Conservation (phyloP, 2,888 invertebrate species). For the Scaptomyza caliginosa region DNA sequence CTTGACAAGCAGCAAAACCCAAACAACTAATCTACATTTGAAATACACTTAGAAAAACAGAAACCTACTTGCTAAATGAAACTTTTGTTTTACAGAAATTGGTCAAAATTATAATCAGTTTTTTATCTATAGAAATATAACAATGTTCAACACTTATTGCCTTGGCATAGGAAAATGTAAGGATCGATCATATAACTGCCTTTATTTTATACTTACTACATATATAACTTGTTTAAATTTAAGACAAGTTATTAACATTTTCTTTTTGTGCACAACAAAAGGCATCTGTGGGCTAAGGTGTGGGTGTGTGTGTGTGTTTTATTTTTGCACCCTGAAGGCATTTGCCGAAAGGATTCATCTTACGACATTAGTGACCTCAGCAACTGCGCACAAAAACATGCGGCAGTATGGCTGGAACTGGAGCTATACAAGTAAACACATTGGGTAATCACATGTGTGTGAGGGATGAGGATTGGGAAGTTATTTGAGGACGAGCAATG, state of each 20-base stretch:
- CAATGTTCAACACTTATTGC: no score
- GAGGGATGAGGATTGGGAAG: neutral
- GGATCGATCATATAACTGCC: no score
- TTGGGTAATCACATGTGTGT: constrained; percentile 26
- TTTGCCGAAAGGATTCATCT: constrained; percentile 81
- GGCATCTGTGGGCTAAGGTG: neutral
- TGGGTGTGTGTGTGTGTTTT: constrained; percentile 62
- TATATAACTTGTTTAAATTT: no score
- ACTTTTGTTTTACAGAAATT: no score
- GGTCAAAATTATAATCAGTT: no score
- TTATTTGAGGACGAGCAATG: constrained; percentile 20
- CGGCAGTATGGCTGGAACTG: constrained; percentile 24
- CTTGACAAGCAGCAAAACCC: constrained; percentile 27
- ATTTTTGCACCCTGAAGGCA: constrained; percentile 80
- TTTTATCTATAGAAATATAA: no score
- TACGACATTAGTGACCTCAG: constrained; percentile 82
- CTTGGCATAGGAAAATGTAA: no score
- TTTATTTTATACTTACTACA: no score
- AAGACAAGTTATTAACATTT: no score
- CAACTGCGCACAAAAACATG: constrained; percentile 72
- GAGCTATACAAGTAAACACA: constrained; percentile 4
- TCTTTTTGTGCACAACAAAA: constrained; percentile 7
- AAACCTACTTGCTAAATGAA: no score
- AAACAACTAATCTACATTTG: constrained; percentile 78
- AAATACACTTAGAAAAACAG: constrained; percentile 14